phyloP scores from a whole-genome alignment of 2,113 vertebrate species.

The Chlorocebus sabaeus region DNA sequence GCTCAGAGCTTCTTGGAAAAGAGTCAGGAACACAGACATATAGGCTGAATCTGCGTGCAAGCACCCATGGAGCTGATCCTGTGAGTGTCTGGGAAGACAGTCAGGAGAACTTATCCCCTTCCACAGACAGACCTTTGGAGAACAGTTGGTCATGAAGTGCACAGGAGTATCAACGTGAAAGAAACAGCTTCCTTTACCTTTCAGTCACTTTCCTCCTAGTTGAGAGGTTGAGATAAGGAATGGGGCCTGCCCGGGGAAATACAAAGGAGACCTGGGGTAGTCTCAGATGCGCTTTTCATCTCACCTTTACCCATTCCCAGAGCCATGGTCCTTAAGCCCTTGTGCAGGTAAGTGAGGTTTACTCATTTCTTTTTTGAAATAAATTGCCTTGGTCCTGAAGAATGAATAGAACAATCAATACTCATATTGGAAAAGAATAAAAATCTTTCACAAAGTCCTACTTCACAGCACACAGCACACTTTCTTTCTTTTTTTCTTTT shows the following conservation, averaged over 20 bases:
- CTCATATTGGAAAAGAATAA: not conserved
- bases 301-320: not conserved
- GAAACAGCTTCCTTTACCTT: not conserved
- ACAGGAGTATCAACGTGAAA: not conserved
- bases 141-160: not conserved
- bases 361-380: not conserved
- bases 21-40: not conserved
- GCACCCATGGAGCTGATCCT: not conserved
- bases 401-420: not conserved
- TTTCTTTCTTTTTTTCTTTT: too few species aligned
- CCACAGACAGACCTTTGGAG: not conserved
- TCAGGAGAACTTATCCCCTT: not conserved
- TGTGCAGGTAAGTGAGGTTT: constrained; percentile 6
- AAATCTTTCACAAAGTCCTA: not conserved
- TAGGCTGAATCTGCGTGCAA: not conserved
- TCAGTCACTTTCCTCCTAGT: not conserved
- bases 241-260: not conserved
- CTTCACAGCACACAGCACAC: not conserved
- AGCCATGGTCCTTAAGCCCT: not conserved
- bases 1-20: not conserved
- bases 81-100: not conserved
- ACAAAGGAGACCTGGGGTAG: not conserved
- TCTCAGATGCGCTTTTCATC: not conserved
- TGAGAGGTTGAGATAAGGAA: not conserved
- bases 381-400: not conserved